Base-by-base conservation (phyloP, 2,888 invertebrate species). In the Sarcophaga carnaria region DNA sequence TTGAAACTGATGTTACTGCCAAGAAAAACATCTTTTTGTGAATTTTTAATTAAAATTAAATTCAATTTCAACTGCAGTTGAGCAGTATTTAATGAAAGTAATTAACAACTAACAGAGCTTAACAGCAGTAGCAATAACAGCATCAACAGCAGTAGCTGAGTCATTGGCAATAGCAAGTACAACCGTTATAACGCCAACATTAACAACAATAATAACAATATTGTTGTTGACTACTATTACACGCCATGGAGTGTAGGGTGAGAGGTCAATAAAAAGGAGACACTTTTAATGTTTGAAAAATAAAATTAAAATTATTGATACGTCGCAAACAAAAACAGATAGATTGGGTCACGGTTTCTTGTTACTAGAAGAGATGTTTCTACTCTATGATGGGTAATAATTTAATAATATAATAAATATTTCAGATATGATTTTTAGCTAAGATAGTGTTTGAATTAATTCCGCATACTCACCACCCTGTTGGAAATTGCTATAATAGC, bases 11-110 rank as follows among this genome's bases (percentile, higher is more conserved):
- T 87, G 87, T 84, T 87, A 83, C 82, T 86, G 89, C 88, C 88
- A 86, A 88, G 88, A 88, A 89, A 89, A 88, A 87, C 89, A 88
- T 89, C 89, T 89, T 88, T 87, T 86, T 88, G 86, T 88, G 89
- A 89, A 89, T 89, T 89, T 89, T 89, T 90, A 90, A 90, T 90
- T 90, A 90, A 89, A 89, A 88, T 86, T 88, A 89, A 90, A 90
- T 89, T 90, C 88, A 90, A 90, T 90, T 90, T 88, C 87, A 89
- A 88, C 87, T 89, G 86, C 89, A 89, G 82, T 85, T 86, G 85
- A 84, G 84, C 87, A 88, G 85, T 88, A 89, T 89, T 89, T 89
- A 89, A 88, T 88, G 88, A 88, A 89, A 89, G 89, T 89, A 89
- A 89, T 89, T 89, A 89, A 89, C 88, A 85, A 76, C 84, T 81